Evolutionary conservation across 2,888 invertebrate species (phyloP).

Genomic region (Melikaiella ostensackeni): DNA sequence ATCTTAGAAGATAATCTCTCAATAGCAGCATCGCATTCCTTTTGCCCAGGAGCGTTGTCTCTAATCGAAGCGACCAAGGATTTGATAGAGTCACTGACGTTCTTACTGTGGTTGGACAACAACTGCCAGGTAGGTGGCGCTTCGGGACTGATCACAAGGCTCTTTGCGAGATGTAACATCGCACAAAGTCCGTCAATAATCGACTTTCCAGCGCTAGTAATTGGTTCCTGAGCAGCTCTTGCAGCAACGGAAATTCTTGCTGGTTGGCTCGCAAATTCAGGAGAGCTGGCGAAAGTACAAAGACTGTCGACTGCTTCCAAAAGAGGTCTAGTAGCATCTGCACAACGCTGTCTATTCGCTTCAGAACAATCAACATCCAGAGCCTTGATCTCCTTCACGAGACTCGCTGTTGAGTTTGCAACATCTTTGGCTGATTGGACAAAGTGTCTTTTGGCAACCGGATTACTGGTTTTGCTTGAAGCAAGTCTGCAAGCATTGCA

Average conservation of each 20-base stretch:
- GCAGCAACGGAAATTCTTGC: conserved; percentile 94
- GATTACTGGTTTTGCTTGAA: conserved; percentile 92
- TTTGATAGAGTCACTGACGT: conserved; percentile 98
- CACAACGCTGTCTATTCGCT: conserved; percentile 85
- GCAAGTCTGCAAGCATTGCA: conserved; percentile 97
- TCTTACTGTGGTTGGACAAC: conserved; percentile 95
- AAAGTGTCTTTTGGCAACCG: conserved; percentile 96
- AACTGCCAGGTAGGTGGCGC: conserved; percentile 97
- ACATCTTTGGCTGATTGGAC: conserved; percentile 99
- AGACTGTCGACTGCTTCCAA: conserved; percentile 94
- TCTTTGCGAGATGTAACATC: conserved; percentile 95
- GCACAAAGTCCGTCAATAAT: conserved; percentile 92
- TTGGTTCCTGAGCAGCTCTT: conserved; percentile 90
- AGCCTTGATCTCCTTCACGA: conserved; percentile 96
- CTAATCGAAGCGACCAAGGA: conserved; percentile 93
- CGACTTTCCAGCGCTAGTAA: conserved; percentile 87
- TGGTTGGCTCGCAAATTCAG: conserved; percentile 95
- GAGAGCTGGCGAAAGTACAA: conserved; percentile 92
- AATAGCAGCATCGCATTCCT: conserved; percentile 92
- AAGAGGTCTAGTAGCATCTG: conserved; percentile 89
- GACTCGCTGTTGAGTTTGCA: conserved; percentile 94
- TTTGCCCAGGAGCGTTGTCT: conserved; percentile 97
- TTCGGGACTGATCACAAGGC: conserved; percentile 91
- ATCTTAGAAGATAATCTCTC: conserved; percentile 87
- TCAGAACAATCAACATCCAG: conserved; percentile 91